Evolutionary conservation across 1,140 invertebrate genomes (phyloP).

Genomic region (Leptestheria dahalacensis): DNA sequence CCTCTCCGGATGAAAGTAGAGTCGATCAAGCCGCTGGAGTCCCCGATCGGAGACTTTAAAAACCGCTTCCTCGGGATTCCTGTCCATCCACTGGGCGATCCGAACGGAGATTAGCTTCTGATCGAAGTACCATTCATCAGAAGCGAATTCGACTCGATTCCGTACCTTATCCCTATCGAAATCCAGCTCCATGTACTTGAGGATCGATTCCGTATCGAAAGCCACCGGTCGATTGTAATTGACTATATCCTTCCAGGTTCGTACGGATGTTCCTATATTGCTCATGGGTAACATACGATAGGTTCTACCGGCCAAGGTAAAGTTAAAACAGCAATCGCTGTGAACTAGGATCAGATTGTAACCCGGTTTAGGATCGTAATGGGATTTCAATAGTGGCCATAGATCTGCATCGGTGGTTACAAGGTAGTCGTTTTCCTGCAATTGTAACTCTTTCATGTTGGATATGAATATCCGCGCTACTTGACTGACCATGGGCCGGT

Average conservation of each 20-base stretch:
- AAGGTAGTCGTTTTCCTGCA: neutral
- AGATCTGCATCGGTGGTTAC: constrained; percentile 5
- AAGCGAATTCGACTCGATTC: neutral
- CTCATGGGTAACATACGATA: constrained; percentile 5
- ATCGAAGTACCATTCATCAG: neutral
- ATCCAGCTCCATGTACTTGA: neutral
- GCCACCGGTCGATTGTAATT: neutral
- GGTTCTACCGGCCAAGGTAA: neutral
- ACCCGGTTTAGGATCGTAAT: neutral
- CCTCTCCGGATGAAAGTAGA: neutral
- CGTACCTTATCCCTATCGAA: neutral
- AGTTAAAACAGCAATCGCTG: neutral
- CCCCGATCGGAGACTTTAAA: constrained; percentile 1
- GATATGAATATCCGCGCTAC: neutral
- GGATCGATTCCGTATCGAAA: neutral
- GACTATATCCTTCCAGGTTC: neutral
- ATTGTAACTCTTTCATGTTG: neutral
- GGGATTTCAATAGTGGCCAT: neutral
- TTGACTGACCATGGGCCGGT: constrained; percentile 1
- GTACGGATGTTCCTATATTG: neutral
- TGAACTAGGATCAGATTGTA: neutral
- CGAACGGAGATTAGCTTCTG: neutral
- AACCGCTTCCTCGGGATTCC: neutral
- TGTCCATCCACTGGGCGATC: neutral
- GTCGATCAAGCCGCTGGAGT: neutral